Conservation (phyloP, 2,797 vertebrate genomes). For the Alcedo quadribrachys region DNA sequence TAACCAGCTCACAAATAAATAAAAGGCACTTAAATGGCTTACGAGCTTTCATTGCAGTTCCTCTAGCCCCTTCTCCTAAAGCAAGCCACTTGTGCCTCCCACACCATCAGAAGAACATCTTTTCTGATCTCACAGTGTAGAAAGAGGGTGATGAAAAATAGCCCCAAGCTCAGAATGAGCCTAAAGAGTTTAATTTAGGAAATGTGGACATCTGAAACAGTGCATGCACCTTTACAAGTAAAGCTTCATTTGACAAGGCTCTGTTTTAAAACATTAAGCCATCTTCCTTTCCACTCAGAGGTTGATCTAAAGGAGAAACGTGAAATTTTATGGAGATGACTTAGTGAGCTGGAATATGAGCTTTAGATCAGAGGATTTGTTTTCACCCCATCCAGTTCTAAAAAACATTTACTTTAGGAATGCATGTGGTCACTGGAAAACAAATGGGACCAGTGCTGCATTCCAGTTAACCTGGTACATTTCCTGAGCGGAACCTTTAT, state of each 20-base stretch:
- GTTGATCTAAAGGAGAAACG: not conserved
- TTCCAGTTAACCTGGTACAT: not conserved
- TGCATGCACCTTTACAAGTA: fast-evolving
- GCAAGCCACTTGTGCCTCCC: not conserved
- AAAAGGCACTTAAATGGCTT: not conserved
- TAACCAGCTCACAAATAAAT: not conserved
- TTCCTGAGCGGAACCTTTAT: not conserved
- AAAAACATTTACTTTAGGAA: not conserved
- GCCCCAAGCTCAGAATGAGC: not conserved
- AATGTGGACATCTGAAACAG: not conserved
- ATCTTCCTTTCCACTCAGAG: not conserved
- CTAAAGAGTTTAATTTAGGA: not conserved
- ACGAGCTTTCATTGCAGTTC: not conserved
- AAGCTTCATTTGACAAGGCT: not conserved
- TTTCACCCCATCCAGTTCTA: not conserved
- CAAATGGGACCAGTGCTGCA: fast-evolving
- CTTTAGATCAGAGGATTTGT: not conserved
- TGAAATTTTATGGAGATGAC: not conserved
- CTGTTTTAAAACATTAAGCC: not conserved
- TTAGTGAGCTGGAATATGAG: not conserved
- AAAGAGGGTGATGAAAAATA: not conserved
- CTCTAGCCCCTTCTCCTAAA: not conserved
- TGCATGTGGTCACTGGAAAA: not conserved
- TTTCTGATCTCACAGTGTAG: not conserved
- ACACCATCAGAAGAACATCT: not conserved